Base-by-base conservation (phyloP, 2,797 vertebrate genomes). In the Acrossocheilus wenchowensis region DNA sequence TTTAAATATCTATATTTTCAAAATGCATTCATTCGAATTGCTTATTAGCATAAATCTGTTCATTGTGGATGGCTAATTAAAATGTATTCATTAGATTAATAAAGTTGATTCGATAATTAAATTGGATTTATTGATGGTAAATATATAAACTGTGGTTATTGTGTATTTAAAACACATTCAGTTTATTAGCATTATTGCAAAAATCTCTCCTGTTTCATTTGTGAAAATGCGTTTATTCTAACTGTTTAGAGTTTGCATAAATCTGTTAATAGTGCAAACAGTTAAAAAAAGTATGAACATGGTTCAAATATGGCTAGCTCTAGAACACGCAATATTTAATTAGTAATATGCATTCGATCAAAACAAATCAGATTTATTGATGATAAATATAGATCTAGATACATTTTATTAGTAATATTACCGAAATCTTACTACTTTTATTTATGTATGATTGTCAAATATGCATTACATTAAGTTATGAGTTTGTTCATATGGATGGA, bases 391-490 rank as follows among this genome's bases (percentile, higher is more conserved):
- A 36, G 36, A 19, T 15, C n/a, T 17, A 14, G 15, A 36, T 68
- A 34, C 2, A 68, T 34, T 68, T 17, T 66, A 34, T 15, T 66
- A 34, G 12, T 66, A 34, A 15, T 34, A 15, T 66, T 66, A 66
- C 30, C 7, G 14, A 66, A 66, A 66, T 34, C 64, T 17, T 34
- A 34, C 26, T 66, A 3, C 62, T 66, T 66, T 66, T 3, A 66
- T 66, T 68, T 19, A 68, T 62, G 23, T 19, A 68, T 62, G 23
- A 12, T 26, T 62, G n/a, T 26, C 60, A 62, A 62, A 64, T 6
- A 64, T 64, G 60, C 60, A 64, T 62, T 62, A 62, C 57, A 62
- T 62, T 62, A 62, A 62, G n/a, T 66, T 66, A 34, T 36, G 30
- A 36, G 30, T 68, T 68, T 62, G 21, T 62, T 62, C 10, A 68